Conservation (phyloP, 2,888 invertebrate genomes). For the Schizaphis graminum region DNA sequence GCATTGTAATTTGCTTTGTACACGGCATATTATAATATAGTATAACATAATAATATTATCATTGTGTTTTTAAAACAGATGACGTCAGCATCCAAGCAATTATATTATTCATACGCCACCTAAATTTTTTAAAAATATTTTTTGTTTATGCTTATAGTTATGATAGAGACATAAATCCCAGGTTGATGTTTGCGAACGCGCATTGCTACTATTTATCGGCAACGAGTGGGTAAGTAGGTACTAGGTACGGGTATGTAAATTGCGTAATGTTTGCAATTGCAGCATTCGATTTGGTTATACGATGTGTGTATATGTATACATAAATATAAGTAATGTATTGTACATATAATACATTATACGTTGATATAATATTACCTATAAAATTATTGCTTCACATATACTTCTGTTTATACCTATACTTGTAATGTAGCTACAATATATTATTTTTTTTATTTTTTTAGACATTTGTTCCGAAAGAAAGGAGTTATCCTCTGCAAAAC, state of each 20-base stretch:
- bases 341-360: not conserved
- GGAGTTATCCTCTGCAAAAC: conserved; percentile 54
- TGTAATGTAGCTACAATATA: not conserved
- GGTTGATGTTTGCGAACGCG: not conserved
- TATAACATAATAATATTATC: not conserved
- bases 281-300: not conserved
- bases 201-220: not conserved
- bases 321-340: not conserved
- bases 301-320: not conserved
- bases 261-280: conserved; percentile 7
- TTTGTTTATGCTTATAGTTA: not conserved
- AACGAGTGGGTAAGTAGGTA: not conserved
- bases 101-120: not conserved
- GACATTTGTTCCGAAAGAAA: conserved; percentile 43
- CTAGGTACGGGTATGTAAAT: not conserved
- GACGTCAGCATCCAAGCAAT: not conserved
- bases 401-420: not conserved
- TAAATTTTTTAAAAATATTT: not conserved
- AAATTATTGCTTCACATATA: not conserved
- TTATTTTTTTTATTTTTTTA: conserved; percentile 26
- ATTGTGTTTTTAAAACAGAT: not conserved
- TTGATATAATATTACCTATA: not conserved
- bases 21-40: not conserved
- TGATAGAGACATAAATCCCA: not conserved
- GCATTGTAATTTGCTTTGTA: not conserved